Base-by-base conservation (phyloP, 2,113 vertebrate species). In the Rhodinocichla rosea region DNA sequence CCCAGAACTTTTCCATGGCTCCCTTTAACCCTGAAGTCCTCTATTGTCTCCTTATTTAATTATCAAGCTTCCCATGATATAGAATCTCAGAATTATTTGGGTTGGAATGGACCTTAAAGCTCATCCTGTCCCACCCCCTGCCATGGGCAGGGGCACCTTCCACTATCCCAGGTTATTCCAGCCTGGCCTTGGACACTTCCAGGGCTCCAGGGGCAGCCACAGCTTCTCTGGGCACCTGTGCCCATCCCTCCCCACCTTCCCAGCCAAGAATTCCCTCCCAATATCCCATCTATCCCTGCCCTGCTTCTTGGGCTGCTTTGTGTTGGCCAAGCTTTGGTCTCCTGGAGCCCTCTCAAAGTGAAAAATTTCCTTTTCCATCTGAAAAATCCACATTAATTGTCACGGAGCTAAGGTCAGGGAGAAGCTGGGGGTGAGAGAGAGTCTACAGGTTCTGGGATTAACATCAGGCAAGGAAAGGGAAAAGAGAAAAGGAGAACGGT, bases 61-160 rank as follows among this genome's bases (percentile, higher is more conserved):
- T 27, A 20, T 14, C 69, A 22, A 10, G 11, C 16, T 49, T 42
- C 9, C 24, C 2, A 1, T 5, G 26, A 13, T 2, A 2, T 0
- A n/a, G 50, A 80, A 65, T 37, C 17, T 21, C 50, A 23, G 59
- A 32, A 35, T 57, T 55, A 10, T 42, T 42, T 73, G 37, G 35
- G 1, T 42, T 30, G 40, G 35, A 26, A 49, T 23, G 35, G 57
- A 32, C 3, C 14, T 50, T 26, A 10, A 49, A 80, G 21, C 21
- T 15, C 67, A 71, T 22, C 42, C 39, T 1, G 2, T 63, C 2
- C 37, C 53, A 32, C 6, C 3, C 9, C 23, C n/a, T 74, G 39
- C 39, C 50, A 8, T 8, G 70, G 23, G 40, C 33, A 74, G 49
- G 59, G 69, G 13, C 42, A 26, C 2, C 9, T 62, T 5, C 6